Conservation (phyloP, 1,140 invertebrate genomes). For the Eueides isabella region DNA sequence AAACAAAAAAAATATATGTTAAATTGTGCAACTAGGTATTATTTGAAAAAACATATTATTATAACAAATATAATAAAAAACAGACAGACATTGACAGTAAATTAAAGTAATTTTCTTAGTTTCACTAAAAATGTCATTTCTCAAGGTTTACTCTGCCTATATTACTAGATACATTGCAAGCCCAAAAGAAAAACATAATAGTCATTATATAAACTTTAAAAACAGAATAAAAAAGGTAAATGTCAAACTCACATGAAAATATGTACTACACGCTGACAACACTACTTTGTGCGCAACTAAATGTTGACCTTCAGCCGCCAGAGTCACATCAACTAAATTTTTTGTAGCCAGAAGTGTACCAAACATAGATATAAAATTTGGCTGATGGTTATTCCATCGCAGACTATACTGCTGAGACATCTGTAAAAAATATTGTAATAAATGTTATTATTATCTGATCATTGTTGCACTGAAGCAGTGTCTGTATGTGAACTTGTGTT, state of each 20-base stretch:
- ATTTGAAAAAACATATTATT: too few relatives aligned
- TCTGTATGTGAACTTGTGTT: too few relatives aligned
- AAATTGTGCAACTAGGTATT: too few relatives aligned
- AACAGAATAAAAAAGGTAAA: background rate
- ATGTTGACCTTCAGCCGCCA: constrained; percentile 92
- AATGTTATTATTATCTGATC: background rate
- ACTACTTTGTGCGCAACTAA: constrained; percentile 94
- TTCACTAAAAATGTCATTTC: too few relatives aligned
- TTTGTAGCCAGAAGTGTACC: constrained; percentile 90
- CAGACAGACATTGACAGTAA: too few relatives aligned
- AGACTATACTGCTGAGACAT: constrained; percentile 94
- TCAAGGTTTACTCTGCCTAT: too few relatives aligned
- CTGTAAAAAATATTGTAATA: background rate
- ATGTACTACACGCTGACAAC: constrained; percentile 92
- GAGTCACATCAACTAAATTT: constrained; percentile 93
- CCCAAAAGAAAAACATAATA: too few relatives aligned
- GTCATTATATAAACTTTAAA: background rate
- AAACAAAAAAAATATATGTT: background rate
- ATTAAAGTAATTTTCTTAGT: too few relatives aligned
- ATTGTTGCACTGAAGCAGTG: too few relatives aligned
- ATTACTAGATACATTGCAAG: too few relatives aligned
- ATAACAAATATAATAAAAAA: too few relatives aligned
- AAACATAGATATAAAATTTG: constrained; percentile 94
- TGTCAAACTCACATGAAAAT: constrained; percentile 87
- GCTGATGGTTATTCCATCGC: constrained; percentile 94